Evolutionary conservation across 2,797 vertebrate genomes (phyloP), one percentile per base, ranked within the genome.

Genomic region (Schizothorax lantsangensis): DNA sequence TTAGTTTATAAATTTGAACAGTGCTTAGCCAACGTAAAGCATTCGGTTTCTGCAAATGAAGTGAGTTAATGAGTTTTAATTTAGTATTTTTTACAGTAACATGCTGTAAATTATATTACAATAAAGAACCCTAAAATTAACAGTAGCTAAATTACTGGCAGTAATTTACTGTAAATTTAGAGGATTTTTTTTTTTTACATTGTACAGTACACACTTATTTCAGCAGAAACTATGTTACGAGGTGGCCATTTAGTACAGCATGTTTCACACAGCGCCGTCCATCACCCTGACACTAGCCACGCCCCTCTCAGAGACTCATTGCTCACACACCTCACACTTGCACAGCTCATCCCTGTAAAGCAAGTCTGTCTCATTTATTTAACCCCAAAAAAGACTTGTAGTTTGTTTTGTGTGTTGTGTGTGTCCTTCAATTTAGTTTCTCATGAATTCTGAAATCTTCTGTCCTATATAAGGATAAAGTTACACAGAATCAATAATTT

Each of bases 221-320:
- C 36, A 36, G 36, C 36, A 36, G 36, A 36, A 36, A 36, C 36
- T 36, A 36, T 36, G 36, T 36, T 36, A 36, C 3, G 36, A 36
- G 36, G 36, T 36, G 36, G 36, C 3, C 36, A 36, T 36, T 36
- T 36, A 36, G 96, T 97, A 97, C 96, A 96, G 71, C 87, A 81
- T 85, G 84, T 78, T 79, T 85, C 71, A 66, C 68, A 73, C 49
- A 59, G 81, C 80, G 6, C 64, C 47, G 79, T 11, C 52, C 36
- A 69, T 74, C 72, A 74, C 40, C 7, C 45, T n/a, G 68, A 43
- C 12, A 72, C 49, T 83, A 74, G 36, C 83, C 59, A 77, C 59
- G 10, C 59, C 73, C 83, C 73, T 74, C 59, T 64, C 73, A 40
- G 47, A 75, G 59, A 85, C 33, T 43, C 33, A 69, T 68, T 79